Base-by-base conservation (phyloP, 2,797 vertebrate genomes). In the Aeoliscus strigatus region DNA sequence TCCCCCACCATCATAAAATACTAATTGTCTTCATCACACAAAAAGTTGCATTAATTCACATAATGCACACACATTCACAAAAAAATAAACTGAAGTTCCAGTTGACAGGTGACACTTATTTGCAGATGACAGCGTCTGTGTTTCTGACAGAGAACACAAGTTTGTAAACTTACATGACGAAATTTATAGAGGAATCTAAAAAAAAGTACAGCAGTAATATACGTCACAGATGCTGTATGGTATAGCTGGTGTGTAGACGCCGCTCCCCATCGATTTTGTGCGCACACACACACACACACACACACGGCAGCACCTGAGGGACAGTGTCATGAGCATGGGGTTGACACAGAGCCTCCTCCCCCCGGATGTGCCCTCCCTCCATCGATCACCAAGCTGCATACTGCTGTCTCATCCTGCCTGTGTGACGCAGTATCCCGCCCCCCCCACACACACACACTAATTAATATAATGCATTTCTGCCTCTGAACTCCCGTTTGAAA, bases 401-500 rank as follows among this genome's bases (percentile, higher is more conserved):
- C 49, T 60, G 60, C 70, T 59, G 60, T 51, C 64, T 75, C 67
- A 67, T 68, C 52, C 58, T 34, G 39, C 18, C 31, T 0, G 46
- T 31, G 29, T 35, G 15, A 52, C 23, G 30, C 16, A 5, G 2
- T 31, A n/a, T n/a, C n/a, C n/a, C 42, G 14, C 45, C 21, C 6
- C 38, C 8, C 45, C 40, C 27, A 56, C 25, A 17, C 7, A 60
- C 27, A 56, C 25, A 17, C 7, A 60, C 51, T 65, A 50, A 73
- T 73, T 67, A 81, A 63, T 45, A 46, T 63, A 66, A 73, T 57
- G 70, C 17, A 35, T 70, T 48, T 65, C 41, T n/a, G n/a, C n/a
- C n/a, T 30, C 32, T 28, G 27, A 53, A 41, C 27, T 34, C 33
- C 40, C 42, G 56, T 66, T 59, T 62, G 35, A 49, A 28, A 65